Base-by-base conservation (phyloP, 2,797 vertebrate species). In the Sebastiscus albofasciatus region DNA sequence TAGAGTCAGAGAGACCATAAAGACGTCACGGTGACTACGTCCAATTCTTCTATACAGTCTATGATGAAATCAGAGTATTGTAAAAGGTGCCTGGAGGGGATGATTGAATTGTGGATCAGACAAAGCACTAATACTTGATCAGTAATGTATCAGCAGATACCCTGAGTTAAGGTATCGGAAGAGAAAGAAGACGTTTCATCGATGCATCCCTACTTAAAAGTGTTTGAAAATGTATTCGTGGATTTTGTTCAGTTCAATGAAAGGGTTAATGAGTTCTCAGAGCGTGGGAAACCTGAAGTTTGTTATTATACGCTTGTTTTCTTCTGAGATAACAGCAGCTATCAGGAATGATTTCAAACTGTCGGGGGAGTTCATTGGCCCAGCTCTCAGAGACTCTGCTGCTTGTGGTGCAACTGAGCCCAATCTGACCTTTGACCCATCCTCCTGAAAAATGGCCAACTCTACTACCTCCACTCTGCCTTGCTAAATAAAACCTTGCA, bases 391-490 rank as follows among this genome's bases (percentile, higher is more conserved):
- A 46, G 60, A 60, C 73, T 46, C 39, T 67, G 31, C 68, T 66
- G 71, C 79, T 80, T 80, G 62, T 78, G 64, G 26, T 54, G 39
- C 54, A 42, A 18, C 42, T 6, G 22, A 72, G 36, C n/a, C 61
- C 60, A 62, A 59, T 56, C 14, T 54, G 22, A 80, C 56, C 55
- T 69, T 78, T 75, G 24, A 67, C 61, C 66, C 9, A 10, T 7
- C 24, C 34, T 27, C 18, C 20, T 66, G 26, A 55, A 55, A 67
- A 20, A 6, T 27, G 3, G 11, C 22, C 9, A 6, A 6, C 67
- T 24, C 26, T 4, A 22, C 33, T 3, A 22, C 64, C n/a, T 56
- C 42, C 22, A 6, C 20, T 24, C 46, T 20, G 6, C 69, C 39
- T 72, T 49, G 8, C 22, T 14, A 22, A 20, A 52, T 16, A 52